Conservation (phyloP, 2,113 vertebrate genomes). For the Odocoileus hemionus region DNA sequence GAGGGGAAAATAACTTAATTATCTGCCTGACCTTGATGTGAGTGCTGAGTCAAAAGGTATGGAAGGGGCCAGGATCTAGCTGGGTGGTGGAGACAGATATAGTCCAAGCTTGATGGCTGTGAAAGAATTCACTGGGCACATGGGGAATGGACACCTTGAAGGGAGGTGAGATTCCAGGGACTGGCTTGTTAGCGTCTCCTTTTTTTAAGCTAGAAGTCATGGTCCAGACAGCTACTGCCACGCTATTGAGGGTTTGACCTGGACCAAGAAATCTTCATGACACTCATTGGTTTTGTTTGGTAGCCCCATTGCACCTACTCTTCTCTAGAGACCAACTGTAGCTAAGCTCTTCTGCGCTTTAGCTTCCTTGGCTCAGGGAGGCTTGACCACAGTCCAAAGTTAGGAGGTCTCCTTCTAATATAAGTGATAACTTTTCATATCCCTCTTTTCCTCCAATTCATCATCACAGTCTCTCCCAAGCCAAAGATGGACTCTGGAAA, state of each 20-base stretch:
- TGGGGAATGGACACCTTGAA: background rate
- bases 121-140: background rate
- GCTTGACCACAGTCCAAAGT: background rate
- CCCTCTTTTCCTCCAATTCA: background rate
- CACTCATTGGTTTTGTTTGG: background rate
- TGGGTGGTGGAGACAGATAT: background rate
- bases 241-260: background rate
- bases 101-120: background rate
- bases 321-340: background rate
- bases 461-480: background rate
- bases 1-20: slow-evolving; percentile 48
- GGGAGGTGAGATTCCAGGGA: background rate
- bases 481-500: background rate
- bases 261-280: background rate
- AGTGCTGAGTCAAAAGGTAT: background rate
- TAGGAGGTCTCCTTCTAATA: background rate
- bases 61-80: background rate
- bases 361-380: background rate
- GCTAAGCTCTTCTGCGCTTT: background rate
- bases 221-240: background rate
- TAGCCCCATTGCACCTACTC: background rate
- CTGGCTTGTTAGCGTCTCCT: background rate
- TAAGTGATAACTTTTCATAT: background rate
- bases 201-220: background rate
- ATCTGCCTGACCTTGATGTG: slow-evolving; percentile 51